These are phyloP conservation scores for Sphenodon punctatus DNA, from an alignment of 2,797 vertebrate genomes.

Conservation along the genomic window DNA sequence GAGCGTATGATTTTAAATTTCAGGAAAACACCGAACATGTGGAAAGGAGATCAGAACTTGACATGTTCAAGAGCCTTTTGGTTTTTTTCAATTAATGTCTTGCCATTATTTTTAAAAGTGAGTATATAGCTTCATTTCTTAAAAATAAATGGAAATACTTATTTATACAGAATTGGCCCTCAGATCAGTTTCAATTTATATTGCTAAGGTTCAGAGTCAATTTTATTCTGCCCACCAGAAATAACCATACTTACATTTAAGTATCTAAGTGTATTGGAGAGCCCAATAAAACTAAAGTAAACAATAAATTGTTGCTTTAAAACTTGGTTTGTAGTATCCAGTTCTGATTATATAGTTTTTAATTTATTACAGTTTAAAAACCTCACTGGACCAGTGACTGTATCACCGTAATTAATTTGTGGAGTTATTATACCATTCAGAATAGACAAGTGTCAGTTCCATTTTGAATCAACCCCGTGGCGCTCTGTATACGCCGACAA, in stretches of 20 bases:
- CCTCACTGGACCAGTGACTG: slow-evolving; percentile 5
- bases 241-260: slow-evolving; percentile 20
- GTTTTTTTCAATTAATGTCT: too few species aligned
- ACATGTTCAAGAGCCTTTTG: too few species aligned
- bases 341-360: slow-evolving; percentile 30
- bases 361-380: slow-evolving; percentile 44
- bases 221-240: slow-evolving; percentile 12
- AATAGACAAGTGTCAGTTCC: slow-evolving; percentile 37
- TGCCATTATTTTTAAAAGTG: too few species aligned
- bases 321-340: slow-evolving; percentile 15
- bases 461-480: slow-evolving; percentile 33
- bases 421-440: slow-evolving; percentile 1
- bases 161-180: background rate
- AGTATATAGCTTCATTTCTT: slow-evolving; percentile 10
- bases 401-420: slow-evolving; percentile 6
- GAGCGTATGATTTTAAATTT: background rate
- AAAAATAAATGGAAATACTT: slow-evolving; percentile 15
- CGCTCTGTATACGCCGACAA: background rate
- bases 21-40: too few species aligned
- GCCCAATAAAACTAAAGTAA: slow-evolving; percentile 26
- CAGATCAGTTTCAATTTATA: background rate
- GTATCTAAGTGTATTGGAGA: slow-evolving; percentile 13
- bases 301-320: background rate
- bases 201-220: background rate
- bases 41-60: too few species aligned